A percentile compares a stretch with the other conserved stretches of the same genome.
Conservation (phyloP, 2,797 vertebrate genomes). For the Cossypha dichroa region DNA sequence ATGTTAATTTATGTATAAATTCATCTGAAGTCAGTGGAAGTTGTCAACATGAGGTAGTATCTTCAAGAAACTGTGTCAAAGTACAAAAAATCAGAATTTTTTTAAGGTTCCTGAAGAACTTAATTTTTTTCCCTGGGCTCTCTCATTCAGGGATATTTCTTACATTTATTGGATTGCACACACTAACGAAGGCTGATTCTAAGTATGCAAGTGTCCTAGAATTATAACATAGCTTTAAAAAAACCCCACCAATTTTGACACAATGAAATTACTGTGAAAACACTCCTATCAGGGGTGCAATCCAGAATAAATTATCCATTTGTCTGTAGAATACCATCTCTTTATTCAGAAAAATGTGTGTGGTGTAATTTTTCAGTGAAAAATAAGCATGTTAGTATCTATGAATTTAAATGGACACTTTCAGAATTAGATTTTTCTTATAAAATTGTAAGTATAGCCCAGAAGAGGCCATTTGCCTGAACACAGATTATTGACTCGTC, state of each 20-base stretch:
- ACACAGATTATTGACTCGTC: not conserved
- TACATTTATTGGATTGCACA: not conserved
- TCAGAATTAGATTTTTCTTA: conserved; percentile 14
- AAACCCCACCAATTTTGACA: not conserved
- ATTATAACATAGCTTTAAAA: not conserved
- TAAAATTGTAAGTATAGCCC: not conserved
- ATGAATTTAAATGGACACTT: not conserved
- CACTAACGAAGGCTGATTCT: not conserved
- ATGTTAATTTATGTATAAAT: not conserved
- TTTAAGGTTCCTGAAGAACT: not conserved
- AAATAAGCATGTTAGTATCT: not conserved
- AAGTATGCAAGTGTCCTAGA: not conserved
- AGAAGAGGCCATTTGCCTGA: not conserved
- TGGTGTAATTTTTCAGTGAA: not conserved
- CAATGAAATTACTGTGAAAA: not conserved
- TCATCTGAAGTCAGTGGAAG: not conserved
- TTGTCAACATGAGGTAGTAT: not conserved
- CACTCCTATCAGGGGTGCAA: not conserved
- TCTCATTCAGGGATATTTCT: not conserved
- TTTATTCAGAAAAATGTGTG: not conserved
- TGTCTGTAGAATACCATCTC: not conserved
- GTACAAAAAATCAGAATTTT: not conserved
- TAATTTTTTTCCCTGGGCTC: not conserved
- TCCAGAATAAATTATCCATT: not conserved
- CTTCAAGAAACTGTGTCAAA: not conserved